Evolutionary conservation across 2,888 invertebrate genomes (phyloP), one percentile per base, ranked within the genome.

Genomic region (Strigamia transsilvanica): DNA sequence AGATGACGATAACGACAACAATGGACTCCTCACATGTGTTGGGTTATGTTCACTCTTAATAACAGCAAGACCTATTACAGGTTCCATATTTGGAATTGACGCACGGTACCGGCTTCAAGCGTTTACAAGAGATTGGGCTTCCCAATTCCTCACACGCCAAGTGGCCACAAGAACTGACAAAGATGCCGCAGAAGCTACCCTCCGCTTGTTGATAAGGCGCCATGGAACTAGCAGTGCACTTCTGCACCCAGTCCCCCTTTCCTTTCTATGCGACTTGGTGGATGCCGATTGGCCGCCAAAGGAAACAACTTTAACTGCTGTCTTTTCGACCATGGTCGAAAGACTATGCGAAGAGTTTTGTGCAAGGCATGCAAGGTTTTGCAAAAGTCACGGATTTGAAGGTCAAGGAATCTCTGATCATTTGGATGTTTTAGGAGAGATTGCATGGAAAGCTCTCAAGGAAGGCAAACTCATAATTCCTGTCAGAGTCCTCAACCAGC

Each of bases 391-490:
- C 15, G 56, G 56, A 3, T 61, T 80, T 9, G 80, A 80, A 23
- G 80, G 80, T 13, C 32, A 46, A 3, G 80, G 80, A 51, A 18
- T 80, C 7, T 18, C 56, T 9, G 80, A 80, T 12, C 51, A 56
- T n/a, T 27, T 80, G 12, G 80, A 80, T 6, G 6, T 80, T 23
- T 32, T 56, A n/a, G 80, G 80, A 51, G 80, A 80, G 56, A 32
- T 80, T 13, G 80, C 80, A 2, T 80, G 80, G 80, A 80, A 80
- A 18, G 38, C 51, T 13, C 56, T 80, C 2, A 46, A 51, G 15
- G 80, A 80, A 3, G 80, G 80, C 9, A 27, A 32, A 27, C n/a
- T 80, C 12, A 21, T 27, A 27, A 51, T 80, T 61, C 80, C 80
- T 18, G 56, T 80, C 1, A 18, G 61, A 27, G 13, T 6, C 51